phyloP scores from a whole-genome alignment of 2,797 vertebrate genomes.

The Muraenolepis orangiensis region DNA sequence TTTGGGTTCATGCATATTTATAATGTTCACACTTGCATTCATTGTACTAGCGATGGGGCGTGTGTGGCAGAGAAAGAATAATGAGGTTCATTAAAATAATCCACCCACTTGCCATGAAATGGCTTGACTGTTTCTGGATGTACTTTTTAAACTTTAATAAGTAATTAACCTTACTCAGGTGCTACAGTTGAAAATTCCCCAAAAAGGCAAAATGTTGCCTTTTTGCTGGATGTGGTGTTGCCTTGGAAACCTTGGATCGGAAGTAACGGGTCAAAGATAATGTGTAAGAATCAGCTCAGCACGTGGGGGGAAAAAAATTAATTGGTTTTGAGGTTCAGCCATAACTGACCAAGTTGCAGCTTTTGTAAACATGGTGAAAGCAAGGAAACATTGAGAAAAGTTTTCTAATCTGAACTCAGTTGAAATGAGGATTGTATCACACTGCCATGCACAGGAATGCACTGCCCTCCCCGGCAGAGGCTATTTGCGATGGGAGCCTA shows the following conservation, averaged over 20 bases:
- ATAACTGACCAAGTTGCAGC: conserved; percentile 58
- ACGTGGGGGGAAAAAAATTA: conserved; percentile 45
- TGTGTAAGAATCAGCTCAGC: conserved; percentile 49
- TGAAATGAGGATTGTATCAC: conserved; percentile 58
- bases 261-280: conserved; percentile 49
- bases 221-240: conserved; percentile 56
- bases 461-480: conserved; percentile 57
- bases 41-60: conserved; percentile 33
- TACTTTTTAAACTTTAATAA: conserved; percentile 58
- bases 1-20: conserved; percentile 57
- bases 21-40: conserved; percentile 29
- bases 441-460: conserved; percentile 55
- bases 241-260: conserved; percentile 67
- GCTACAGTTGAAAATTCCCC: conserved; percentile 32
- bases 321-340: conserved; percentile 69
- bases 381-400: conserved; percentile 47
- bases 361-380: conserved; percentile 55
- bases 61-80: conserved; percentile 49
- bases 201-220: conserved; percentile 50
- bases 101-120: conserved; percentile 41
- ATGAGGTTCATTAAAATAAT: conserved; percentile 58
- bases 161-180: conserved; percentile 60
- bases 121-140: conserved; percentile 42
- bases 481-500: conserved; percentile 66
- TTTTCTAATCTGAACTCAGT: conserved; percentile 59